These are phyloP conservation scores for Choreutis nemorana DNA, from an alignment of 2,888 invertebrate genomes.

Conservation along the genomic window DNA sequence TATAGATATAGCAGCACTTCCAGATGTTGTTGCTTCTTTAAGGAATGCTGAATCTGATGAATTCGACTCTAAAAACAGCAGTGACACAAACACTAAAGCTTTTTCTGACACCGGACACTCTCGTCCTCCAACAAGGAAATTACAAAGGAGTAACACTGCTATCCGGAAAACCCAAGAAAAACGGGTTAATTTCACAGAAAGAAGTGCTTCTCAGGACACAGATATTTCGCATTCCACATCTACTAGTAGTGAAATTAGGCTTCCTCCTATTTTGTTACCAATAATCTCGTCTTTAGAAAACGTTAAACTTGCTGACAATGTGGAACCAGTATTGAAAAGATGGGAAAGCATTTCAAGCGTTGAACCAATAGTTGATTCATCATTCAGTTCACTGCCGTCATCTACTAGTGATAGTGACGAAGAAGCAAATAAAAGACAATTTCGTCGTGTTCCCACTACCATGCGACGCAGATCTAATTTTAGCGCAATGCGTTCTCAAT, in stretches of 20 bases:
- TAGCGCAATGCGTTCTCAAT: constrained; percentile 47
- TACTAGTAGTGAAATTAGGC: constrained; percentile 67
- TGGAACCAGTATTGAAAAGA: constrained; percentile 49
- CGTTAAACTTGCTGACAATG: constrained; percentile 42
- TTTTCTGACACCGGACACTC: constrained; percentile 20
- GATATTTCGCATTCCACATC: constrained; percentile 69
- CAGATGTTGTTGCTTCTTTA: constrained; percentile 34
- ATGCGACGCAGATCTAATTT: constrained; percentile 47
- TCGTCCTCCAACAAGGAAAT: constrained; percentile 28
- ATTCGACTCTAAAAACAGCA: constrained; percentile 31
- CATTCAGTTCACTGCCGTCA: constrained; percentile 67
- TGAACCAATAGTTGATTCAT: constrained; percentile 75
- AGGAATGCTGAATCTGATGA: constrained; percentile 37
- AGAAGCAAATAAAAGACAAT: constrained; percentile 36
- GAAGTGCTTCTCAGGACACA: constrained; percentile 69
- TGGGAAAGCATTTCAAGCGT: constrained; percentile 75
- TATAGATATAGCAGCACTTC: constrained; percentile 26
- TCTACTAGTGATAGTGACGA: constrained; percentile 58
- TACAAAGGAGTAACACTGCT: constrained; percentile 57
- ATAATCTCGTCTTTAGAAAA: constrained; percentile 72
- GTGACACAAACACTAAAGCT: constrained; percentile 26
- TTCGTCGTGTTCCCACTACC: constrained; percentile 48
- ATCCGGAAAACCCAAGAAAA: constrained; percentile 46
- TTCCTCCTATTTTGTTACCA: constrained; percentile 76
- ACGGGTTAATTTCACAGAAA: constrained; percentile 59